Conservation (phyloP, 2,113 vertebrate species). For the Petromus typicus region DNA sequence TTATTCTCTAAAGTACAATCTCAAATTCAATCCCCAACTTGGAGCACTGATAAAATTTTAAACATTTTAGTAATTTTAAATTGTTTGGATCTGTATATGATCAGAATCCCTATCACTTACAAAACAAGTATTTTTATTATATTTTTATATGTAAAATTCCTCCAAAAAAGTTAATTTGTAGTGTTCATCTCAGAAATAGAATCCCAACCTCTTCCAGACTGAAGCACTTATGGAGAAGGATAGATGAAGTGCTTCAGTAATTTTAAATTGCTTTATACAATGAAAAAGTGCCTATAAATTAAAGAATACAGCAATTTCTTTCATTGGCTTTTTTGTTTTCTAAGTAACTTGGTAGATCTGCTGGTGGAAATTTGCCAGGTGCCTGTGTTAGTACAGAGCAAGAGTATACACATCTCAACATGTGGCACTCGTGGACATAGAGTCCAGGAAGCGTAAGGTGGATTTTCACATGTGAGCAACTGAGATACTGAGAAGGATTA, state of each 20-base stretch:
- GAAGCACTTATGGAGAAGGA: not conserved
- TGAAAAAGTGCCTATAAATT: conserved; percentile 72
- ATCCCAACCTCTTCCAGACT: conserved; percentile 68
- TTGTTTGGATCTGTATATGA: conserved; percentile 63
- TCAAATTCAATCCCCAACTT: conserved; percentile 62
- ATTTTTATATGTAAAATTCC: conserved; percentile 54
- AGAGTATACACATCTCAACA: not conserved
- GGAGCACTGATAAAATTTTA: conserved; percentile 69
- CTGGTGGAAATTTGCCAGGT: conserved; percentile 40
- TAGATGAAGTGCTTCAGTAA: conserved; percentile 64
- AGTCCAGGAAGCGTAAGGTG: not conserved
- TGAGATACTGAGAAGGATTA: not conserved
- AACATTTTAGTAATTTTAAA: conserved; percentile 79
- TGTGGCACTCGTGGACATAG: not conserved
- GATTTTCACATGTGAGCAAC: not conserved
- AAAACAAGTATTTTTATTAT: conserved; percentile 73
- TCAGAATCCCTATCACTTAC: conserved; percentile 74
- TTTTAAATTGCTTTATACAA: conserved; percentile 78
- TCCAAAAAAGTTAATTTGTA: conserved; percentile 81
- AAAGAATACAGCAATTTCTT: conserved; percentile 53
- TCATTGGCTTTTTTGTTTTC: conserved; percentile 42
- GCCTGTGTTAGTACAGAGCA: not conserved
- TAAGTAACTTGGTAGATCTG: conserved; percentile 40
- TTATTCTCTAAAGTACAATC: conserved; percentile 57
- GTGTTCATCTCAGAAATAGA: conserved; percentile 62